A percentile compares a stretch with the other conserved stretches of the same genome.
Conservation (phyloP, 2,888 invertebrate species). For the Bombylius major region DNA sequence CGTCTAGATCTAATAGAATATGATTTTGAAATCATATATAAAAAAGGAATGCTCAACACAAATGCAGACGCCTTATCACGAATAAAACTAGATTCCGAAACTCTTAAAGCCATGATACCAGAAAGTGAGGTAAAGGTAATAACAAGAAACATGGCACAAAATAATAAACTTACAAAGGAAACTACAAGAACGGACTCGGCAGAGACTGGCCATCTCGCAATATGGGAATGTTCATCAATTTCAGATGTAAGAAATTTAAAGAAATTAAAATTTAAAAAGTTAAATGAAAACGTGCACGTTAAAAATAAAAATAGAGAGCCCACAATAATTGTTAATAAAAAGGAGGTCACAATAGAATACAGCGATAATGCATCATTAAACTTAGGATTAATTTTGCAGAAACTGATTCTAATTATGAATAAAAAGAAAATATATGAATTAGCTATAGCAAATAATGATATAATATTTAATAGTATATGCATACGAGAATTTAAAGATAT, state of each 20-base stretch:
- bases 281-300: neutral
- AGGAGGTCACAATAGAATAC: neutral
- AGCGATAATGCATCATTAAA: neutral
- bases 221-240: neutral
- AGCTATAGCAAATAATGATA: neutral
- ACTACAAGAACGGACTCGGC: too few species aligned
- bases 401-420: neutral
- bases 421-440: neutral
- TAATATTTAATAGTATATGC: neutral
- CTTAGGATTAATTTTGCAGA: neutral
- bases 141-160: neutral
- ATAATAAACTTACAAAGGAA: neutral
- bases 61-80: neutral
- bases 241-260: neutral
- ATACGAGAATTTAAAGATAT: neutral
- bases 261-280: neutral
- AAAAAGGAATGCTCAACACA: too few species aligned
- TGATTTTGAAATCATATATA: too few species aligned
- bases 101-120: neutral
- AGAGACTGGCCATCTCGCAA: too few species aligned
- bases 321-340: neutral
- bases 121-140: neutral
- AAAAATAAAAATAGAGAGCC: neutral
- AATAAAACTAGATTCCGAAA: too few species aligned
- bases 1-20: too few species aligned